These are phyloP conservation scores for Paracanthobrama guichenoti DNA, from an alignment of 2,113 vertebrate species.

Conservation along the genomic window DNA sequence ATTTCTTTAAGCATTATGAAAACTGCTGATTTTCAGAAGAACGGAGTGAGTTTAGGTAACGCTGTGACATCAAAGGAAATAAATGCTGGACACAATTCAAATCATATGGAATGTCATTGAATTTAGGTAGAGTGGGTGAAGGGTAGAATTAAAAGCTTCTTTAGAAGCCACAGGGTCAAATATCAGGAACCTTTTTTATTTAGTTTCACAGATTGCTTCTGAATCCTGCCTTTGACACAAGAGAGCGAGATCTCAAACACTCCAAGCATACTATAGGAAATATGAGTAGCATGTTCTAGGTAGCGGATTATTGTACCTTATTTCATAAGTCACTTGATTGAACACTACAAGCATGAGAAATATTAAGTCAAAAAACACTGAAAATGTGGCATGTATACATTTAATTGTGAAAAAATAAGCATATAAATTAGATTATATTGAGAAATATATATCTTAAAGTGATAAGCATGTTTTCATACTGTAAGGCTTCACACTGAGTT, in stretches of 20 bases:
- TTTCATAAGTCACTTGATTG: not conserved
- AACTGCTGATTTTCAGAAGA: not conserved
- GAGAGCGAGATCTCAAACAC: not conserved
- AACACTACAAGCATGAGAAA: not conserved
- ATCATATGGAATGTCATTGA: conserved; percentile 33
- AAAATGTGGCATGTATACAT: not conserved
- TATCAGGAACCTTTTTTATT: not conserved
- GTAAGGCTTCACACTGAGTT: conserved; percentile 8
- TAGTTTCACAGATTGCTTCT: not conserved
- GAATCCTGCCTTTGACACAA: conserved; percentile 8
- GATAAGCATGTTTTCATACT: not conserved
- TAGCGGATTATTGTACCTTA: not conserved
- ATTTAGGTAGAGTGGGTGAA: not conserved
- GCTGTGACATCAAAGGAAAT: not conserved
- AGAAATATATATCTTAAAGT: conserved; percentile 13
- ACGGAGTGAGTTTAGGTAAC: not conserved
- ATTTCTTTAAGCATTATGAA: not conserved
- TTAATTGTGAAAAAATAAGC: not conserved
- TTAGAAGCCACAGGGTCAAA: not conserved
- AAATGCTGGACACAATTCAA: not conserved
- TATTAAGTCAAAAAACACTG: not conserved
- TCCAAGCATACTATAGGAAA: not conserved
- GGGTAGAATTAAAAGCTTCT: not conserved
- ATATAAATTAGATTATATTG: not conserved
- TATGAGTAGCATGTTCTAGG: not conserved